These are phyloP conservation scores for Clepsis dumicolana DNA, from an alignment of 2,888 invertebrate species.

Conservation along the genomic window DNA sequence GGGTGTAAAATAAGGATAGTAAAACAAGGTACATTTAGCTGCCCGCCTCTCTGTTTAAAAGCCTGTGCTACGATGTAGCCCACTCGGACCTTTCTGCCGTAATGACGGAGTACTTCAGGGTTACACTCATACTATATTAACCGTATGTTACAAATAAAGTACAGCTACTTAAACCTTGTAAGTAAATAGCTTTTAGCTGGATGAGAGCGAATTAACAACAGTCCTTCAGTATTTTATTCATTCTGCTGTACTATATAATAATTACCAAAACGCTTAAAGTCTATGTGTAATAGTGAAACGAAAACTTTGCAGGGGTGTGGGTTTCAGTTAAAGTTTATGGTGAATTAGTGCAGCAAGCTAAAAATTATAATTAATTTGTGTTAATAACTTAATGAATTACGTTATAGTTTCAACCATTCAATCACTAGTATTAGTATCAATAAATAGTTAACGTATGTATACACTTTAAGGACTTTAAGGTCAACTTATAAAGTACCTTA, in stretches of 20 bases:
- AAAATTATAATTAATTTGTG: too few relatives aligned
- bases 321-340: too few relatives aligned
- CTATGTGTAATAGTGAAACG: neutral
- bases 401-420: too few relatives aligned
- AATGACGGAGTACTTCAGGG: neutral
- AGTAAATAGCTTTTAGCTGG: constrained; percentile 1
- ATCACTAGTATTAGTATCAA: too few relatives aligned
- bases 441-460: too few relatives aligned
- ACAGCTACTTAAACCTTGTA: neutral
- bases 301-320: too few relatives aligned
- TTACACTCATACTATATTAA: neutral
- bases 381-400: too few relatives aligned
- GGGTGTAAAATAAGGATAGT: constrained; percentile 1
- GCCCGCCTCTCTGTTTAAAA: constrained; percentile 1
- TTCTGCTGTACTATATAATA: neutral
- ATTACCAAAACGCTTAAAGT: neutral
- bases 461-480: too few relatives aligned
- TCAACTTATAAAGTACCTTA: too few relatives aligned
- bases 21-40: constrained; percentile 1
- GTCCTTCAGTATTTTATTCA: neutral
- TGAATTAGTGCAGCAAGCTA: too few relatives aligned
- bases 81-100: neutral
- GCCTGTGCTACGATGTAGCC: neutral
- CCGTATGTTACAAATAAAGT: neutral
- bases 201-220: neutral